Conservation (phyloP, 2,113 vertebrate genomes). For the Cavia porcellus region DNA sequence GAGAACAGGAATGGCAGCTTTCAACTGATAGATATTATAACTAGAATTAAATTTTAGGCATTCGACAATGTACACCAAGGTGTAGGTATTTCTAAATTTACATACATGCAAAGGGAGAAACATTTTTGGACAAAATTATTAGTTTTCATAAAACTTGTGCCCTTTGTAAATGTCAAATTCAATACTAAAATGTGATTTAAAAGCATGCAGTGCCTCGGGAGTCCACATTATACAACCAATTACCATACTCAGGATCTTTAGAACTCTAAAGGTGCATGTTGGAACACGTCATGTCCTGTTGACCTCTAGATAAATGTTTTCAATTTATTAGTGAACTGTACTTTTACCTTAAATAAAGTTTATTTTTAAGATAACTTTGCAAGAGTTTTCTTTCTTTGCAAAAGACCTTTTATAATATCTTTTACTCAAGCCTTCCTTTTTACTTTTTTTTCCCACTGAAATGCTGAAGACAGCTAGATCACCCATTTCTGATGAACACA, state of each 20-base stretch:
- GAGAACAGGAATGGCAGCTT: neutral
- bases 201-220: neutral
- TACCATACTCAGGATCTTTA: neutral
- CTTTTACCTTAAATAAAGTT: slow-evolving; percentile 76
- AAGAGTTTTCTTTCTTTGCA: slow-evolving; percentile 50
- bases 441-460: neutral
- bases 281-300: slow-evolving; percentile 19
- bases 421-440: neutral
- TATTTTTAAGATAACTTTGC: slow-evolving; percentile 72
- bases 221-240: neutral
- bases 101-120: neutral
- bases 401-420: neutral
- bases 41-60: neutral
- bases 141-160: slow-evolving; percentile 15
- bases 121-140: slow-evolving; percentile 21
- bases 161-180: slow-evolving; percentile 38
- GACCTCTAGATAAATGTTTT: slow-evolving; percentile 31
- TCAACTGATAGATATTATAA: neutral
- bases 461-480: neutral
- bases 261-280: neutral
- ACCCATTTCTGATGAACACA: neutral
- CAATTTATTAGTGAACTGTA: slow-evolving; percentile 63
- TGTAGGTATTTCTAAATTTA: neutral
- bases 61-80: neutral
- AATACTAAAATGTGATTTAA: slow-evolving; percentile 31